Conservation (phyloP, 2,113 vertebrate genomes). For the Gallinago jamesoni region DNA sequence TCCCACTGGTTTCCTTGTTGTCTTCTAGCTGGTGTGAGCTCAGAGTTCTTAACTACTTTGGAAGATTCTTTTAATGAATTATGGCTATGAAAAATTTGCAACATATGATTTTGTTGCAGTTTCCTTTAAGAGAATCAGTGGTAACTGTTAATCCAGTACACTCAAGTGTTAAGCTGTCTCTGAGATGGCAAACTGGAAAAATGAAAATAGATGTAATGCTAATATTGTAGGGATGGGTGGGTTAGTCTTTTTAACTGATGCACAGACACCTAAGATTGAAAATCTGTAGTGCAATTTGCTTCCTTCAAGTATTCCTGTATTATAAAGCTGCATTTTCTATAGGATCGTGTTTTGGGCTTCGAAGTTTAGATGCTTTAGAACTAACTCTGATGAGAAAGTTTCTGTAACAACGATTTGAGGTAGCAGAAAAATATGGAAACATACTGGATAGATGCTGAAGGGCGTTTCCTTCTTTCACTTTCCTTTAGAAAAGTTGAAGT, state of each 20-base stretch:
- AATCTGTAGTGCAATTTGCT: background rate
- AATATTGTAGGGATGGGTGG: background rate
- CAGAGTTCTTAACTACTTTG: background rate
- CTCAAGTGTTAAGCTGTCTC: background rate
- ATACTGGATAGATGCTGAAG: background rate
- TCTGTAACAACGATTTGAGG: background rate
- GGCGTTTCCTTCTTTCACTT: background rate
- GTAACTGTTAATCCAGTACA: background rate
- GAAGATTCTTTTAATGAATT: background rate
- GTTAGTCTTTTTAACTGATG: background rate
- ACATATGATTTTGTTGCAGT: background rate
- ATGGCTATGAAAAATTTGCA: background rate
- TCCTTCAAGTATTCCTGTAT: background rate
- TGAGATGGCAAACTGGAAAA: background rate
- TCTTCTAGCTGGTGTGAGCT: background rate
- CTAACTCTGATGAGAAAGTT: background rate
- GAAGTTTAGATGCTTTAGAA: background rate
- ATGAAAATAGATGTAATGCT: background rate
- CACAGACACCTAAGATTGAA: background rate
- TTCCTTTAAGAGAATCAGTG: background rate
- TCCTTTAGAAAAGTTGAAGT: background rate
- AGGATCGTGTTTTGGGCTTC: background rate
- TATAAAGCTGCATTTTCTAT: background rate
- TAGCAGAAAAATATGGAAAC: background rate
- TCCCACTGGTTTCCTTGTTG: background rate